Evolutionary conservation across 2,888 invertebrate genomes (phyloP).

Genomic region (Tholera decimalis): DNA sequence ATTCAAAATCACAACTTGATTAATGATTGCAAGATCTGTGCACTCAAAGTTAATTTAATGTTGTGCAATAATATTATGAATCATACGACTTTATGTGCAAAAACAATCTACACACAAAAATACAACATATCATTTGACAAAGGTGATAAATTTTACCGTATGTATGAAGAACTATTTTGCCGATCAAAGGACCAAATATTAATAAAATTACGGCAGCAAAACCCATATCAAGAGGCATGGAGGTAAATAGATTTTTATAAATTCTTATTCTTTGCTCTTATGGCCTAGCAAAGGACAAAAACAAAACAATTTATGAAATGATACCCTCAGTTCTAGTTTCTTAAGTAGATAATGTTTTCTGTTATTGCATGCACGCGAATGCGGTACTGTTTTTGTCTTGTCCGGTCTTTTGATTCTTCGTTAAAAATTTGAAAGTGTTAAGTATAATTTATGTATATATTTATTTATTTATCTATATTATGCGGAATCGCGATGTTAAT

Average conservation of each 20-base stretch:
- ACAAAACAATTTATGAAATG: background rate
- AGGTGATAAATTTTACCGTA: constrained; percentile 31
- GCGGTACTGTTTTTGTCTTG: background rate
- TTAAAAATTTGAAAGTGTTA: too few species aligned
- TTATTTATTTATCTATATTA: too few species aligned
- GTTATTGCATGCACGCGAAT: background rate
- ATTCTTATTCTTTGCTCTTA: background rate
- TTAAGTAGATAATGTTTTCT: background rate
- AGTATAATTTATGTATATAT: too few species aligned
- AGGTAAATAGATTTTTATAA: constrained; percentile 9
- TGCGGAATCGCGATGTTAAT: too few species aligned
- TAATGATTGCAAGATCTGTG: constrained; percentile 19
- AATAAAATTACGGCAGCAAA: constrained; percentile 22
- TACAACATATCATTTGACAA: background rate
- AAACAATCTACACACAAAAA: constrained; percentile 24
- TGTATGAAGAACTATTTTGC: constrained; percentile 9
- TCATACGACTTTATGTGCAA: constrained; percentile 20
- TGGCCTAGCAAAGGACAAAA: too few species aligned
- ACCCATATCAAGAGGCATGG: constrained; percentile 45
- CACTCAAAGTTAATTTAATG: constrained; percentile 33
- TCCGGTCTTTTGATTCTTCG: background rate
- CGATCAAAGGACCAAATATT: constrained; percentile 27
- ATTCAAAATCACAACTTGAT: constrained; percentile 15
- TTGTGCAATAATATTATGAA: constrained; percentile 37
- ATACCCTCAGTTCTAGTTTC: background rate